phyloP scores from a whole-genome alignment of 2,888 invertebrate genomes.

The Papilio gigon region DNA sequence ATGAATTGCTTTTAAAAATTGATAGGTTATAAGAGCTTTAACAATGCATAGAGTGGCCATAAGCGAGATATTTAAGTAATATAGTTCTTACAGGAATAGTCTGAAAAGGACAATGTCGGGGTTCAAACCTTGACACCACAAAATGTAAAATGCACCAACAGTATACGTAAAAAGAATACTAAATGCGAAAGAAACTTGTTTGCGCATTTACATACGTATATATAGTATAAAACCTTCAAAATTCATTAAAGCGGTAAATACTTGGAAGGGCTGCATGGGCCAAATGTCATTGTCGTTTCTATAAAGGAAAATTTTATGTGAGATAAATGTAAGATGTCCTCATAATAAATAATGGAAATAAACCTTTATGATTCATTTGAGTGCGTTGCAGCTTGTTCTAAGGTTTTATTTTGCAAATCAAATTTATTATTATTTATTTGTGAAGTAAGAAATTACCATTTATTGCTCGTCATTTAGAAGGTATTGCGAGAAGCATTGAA shows the following conservation, averaged over 20 bases:
- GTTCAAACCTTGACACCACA: not conserved
- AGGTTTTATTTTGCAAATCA: not conserved
- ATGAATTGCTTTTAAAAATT: too few species aligned
- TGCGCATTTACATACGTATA: not conserved
- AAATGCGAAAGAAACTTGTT: conserved; percentile 1
- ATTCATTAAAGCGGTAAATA: not conserved
- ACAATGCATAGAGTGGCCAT: too few species aligned
- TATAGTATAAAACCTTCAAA: conserved; percentile 1
- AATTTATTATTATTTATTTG: not conserved
- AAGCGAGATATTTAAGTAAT: too few species aligned
- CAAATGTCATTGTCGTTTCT: conserved; percentile 7
- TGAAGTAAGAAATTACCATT: not conserved
- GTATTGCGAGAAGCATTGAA: not conserved
- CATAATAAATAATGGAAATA: not conserved
- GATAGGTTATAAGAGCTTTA: too few species aligned
- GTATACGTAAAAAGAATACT: not conserved
- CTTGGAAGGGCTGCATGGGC: not conserved
- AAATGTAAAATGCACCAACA: not conserved
- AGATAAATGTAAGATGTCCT: not conserved
- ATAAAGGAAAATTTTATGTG: not conserved
- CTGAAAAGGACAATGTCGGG: too few species aligned
- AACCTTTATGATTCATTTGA: too few species aligned
- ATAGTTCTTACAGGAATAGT: too few species aligned
- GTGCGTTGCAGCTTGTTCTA: too few species aligned
- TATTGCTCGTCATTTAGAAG: not conserved